Evolutionary conservation across 2,888 invertebrate genomes (phyloP), one percentile per base, ranked within the genome.

Genomic region (Dicranocentrus wangi): DNA sequence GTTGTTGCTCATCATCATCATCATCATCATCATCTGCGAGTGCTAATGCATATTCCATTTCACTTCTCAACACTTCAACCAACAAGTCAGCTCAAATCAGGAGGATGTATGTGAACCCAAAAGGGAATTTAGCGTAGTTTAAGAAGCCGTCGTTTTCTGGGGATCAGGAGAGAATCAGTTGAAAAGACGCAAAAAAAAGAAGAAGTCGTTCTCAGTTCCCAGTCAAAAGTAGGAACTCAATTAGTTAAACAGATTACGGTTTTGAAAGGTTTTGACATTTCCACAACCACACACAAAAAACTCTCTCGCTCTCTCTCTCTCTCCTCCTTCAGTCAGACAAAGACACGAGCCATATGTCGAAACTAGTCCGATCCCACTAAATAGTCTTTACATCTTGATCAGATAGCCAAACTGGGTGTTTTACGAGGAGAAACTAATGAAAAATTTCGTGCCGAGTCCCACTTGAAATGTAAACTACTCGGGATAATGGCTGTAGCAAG

Each of bases 201-300:
- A 13, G 47, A 25, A 17, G 13, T 28, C 13, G n/a, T n/a, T n/a
- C n/a, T n/a, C n/a, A n/a, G n/a, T n/a, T n/a, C n/a, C n/a, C n/a
- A 58, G 71, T 53, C 65, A 63, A 32, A 80, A 55, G 68, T n/a
- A 68, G 68, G 32, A 80, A 70, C 81, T 81, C 81, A 76, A 81
- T 81, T 81, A 81, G 75, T 71, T 28, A 81, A 81, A 81, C 60
- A 65, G 69, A 75, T 81, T 79, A 75, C 69, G 63, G 71, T 70
- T 79, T 79, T 79, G 75, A 71, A 83, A 71, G 75, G 82, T 83
- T 83, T 83, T 80, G 82, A 83, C 82, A 80, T 77, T 80, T 71
- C 71, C 68, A 10, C n/a, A 13, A 47, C n/a, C 47, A n/a, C n/a
- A n/a, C n/a, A n/a, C n/a, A 47, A 47, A 47, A 47, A 47, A 47